A percentile compares a stretch with the other conserved stretches of the same genome.
Evolutionary conservation across 2,113 vertebrate genomes (phyloP).

Genomic region (Malurus cyaneus): DNA sequence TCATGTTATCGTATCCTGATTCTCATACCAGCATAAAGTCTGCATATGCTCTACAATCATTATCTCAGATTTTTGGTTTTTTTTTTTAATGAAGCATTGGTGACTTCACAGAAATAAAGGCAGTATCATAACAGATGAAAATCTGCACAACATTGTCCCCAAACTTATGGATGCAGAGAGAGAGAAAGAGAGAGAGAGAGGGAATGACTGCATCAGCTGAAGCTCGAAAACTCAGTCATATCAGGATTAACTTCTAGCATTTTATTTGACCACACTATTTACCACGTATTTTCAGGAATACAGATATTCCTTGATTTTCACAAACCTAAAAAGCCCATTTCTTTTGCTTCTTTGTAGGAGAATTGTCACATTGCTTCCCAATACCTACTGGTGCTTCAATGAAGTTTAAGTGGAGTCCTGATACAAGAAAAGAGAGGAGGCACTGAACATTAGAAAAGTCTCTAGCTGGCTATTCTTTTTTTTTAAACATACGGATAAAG

Average conservation of each 20-base stretch:
- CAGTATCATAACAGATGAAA: not conserved
- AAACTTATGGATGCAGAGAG: not conserved
- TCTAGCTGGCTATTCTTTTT: not conserved
- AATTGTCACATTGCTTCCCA: not conserved
- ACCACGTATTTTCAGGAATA: not conserved
- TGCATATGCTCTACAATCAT: not conserved
- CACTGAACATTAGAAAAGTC: not conserved
- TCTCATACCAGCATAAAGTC: not conserved
- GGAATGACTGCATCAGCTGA: not conserved
- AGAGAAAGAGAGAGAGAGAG: not conserved
- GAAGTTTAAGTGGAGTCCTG: not conserved
- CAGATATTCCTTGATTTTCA: not conserved
- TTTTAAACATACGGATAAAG: not conserved
- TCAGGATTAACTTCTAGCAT: not conserved
- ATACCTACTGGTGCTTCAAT: not conserved
- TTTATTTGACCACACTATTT: not conserved
- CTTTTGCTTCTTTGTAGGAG: not conserved
- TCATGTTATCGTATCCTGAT: not conserved
- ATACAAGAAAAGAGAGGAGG: not conserved
- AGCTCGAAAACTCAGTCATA: not conserved
- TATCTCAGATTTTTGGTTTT: not conserved
- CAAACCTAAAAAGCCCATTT: not conserved
- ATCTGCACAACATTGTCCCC: not conserved
- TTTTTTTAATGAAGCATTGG: not conserved
- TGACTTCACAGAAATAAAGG: not conserved